A percentile compares a stretch with the other conserved stretches of the same genome.
These are phyloP conservation scores for Antedon bifida DNA, from an alignment of 35 echinoderm and acorn worm species.

Conservation along the genomic window DNA sequence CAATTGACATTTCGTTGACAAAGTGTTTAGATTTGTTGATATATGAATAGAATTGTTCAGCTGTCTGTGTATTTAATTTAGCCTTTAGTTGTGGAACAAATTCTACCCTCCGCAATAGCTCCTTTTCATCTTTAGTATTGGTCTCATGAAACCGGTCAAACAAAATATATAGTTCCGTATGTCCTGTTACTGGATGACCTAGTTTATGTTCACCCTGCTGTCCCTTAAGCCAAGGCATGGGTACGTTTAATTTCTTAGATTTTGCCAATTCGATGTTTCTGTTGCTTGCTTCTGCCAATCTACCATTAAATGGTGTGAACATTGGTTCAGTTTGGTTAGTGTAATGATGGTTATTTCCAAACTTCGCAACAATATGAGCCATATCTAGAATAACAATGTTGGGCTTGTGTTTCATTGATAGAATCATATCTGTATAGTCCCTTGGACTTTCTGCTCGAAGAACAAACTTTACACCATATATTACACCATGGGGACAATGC, in stretches of 20 bases:
- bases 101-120: slow-evolving; percentile 2
- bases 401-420: not conserved
- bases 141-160: slow-evolving; percentile 18
- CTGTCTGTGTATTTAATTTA: slow-evolving; percentile 10
- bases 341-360: slow-evolving; percentile 11
- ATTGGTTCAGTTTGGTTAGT: not conserved
- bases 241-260: not conserved
- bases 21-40: slow-evolving; percentile 1
- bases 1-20: not conserved
- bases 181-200: slow-evolving; percentile 14
- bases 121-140: not conserved
- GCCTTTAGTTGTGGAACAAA: slow-evolving; percentile 11
- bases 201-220: not conserved
- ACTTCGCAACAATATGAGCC: slow-evolving; percentile 27
- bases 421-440: slow-evolving; percentile 23
- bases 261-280: slow-evolving; percentile 1
- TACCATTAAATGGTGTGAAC: slow-evolving; percentile 13
- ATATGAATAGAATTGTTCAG: slow-evolving; percentile 3
- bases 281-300: not conserved
- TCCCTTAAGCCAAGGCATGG: not conserved
- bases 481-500: slow-evolving; percentile 18
- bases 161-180: not conserved
- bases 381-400: slow-evolving; percentile 31
- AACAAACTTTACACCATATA: slow-evolving; percentile 26
- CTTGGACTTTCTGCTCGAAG: slow-evolving; percentile 25